Base-by-base conservation (phyloP, 2,888 invertebrate genomes). In the Therioaphis trifolii region DNA sequence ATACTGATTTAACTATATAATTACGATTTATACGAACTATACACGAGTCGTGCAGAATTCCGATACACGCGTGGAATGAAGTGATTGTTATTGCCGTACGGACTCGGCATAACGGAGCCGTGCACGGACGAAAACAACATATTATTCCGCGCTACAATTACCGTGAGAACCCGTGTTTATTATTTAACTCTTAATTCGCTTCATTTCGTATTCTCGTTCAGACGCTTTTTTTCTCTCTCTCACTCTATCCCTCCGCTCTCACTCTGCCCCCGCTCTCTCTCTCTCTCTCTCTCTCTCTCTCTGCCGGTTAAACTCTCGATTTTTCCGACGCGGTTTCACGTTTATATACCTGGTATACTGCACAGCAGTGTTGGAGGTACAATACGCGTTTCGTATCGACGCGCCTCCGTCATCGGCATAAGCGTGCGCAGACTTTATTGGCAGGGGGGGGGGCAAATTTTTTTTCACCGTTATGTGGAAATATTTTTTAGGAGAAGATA, bases 41-140 rank as follows among this genome's bases (percentile, higher is more conserved):
- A 52, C n/a, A n/a, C 72, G 18, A 43, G 43, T 76, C 75, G 61
- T 76, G 75, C 75, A 61, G 75, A 76, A 76, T 61, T 76, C 27
- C 14, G 4, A 15, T 35, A 5, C 12, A 52, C 40, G 12, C 40
- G 12, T 58, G 58, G 18, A 75, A 27, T 18, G 58, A 43, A 58
- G 24, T 24, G n/a, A 43, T 43, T 76, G 43, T 76, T 46, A 9
- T 76, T 76, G 43, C 43, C 43, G 43, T 61, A 75, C 11, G 40
- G 40, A 74, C 24, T 61, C n/a, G 35, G 61, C 27, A 61, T 72
- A 61, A 43, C 46, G 61, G 46, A 40, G 61, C 5, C n/a, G n/a
- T 35, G 58, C 58, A 0, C 7, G 12, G 27, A 76, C 27, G 43
- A 43, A n/a, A 43, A 75, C 12, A n/a, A 35, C 35, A 7, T 35